Conservation (phyloP, 2,888 invertebrate species). For the Maniola hyperantus region DNA sequence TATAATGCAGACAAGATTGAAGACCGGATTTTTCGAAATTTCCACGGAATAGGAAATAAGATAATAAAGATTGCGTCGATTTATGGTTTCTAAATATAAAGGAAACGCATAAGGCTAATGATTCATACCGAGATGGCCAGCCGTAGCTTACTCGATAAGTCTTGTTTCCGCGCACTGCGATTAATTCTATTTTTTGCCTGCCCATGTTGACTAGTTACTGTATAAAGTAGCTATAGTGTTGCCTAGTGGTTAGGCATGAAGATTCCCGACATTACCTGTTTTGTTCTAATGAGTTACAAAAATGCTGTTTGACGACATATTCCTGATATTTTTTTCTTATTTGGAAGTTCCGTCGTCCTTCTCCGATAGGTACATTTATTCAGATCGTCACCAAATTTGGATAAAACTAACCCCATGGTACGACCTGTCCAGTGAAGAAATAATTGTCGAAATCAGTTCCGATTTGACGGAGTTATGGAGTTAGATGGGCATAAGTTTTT, state of each 20-base stretch:
- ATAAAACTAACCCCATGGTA: no score
- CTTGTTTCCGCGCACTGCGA: constrained; percentile 40
- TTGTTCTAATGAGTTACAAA: background rate
- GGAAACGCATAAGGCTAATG: constrained; percentile 24
- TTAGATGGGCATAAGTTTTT: no score
- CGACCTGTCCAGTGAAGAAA: no score
- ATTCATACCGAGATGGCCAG: constrained; percentile 37
- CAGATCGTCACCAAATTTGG: no score
- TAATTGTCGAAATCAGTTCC: no score
- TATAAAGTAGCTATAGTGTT: background rate
- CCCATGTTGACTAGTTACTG: constrained; percentile 8
- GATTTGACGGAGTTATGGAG: no score
- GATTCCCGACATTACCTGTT: background rate
- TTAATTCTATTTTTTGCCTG: constrained; percentile 39
- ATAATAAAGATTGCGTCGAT: no score
- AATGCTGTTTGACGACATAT: constrained; percentile 1
- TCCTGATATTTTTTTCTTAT: background rate
- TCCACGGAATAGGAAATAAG: no score
- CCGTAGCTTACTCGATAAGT: constrained; percentile 40
- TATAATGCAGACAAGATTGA: no score
- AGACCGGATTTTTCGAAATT: no score
- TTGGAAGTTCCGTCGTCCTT: background rate
- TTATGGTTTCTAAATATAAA: no score
- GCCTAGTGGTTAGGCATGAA: background rate
- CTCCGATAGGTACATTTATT: no score